phyloP scores from a whole-genome alignment of 1,140 invertebrate species.

The Ceratina australensis region DNA sequence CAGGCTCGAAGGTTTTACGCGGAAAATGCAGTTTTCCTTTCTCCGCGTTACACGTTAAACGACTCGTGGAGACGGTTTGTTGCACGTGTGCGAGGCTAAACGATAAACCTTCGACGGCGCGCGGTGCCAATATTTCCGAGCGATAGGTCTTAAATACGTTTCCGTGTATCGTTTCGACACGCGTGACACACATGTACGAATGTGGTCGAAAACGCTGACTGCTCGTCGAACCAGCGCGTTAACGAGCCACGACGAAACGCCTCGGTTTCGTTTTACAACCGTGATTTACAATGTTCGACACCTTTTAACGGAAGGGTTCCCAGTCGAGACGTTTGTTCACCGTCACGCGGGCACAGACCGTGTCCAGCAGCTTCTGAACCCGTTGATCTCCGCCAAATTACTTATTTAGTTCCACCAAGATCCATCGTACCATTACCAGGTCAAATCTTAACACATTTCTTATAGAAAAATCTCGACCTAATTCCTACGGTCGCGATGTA shows the following conservation, averaged over 20 bases:
- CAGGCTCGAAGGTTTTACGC: background rate
- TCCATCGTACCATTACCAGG: background rate
- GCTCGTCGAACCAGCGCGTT: constrained; percentile 1
- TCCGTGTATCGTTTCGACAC: background rate
- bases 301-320: background rate
- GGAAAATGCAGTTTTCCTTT: constrained; percentile 4
- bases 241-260: constrained; percentile 46
- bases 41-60: background rate
- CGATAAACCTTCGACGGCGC: background rate
- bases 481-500: too few relatives aligned
- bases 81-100: background rate
- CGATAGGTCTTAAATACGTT: background rate
- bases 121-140: background rate
- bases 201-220: constrained; percentile 28
- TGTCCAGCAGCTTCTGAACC: background rate
- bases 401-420: background rate
- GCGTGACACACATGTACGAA: background rate
- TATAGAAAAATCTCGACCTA: too few relatives aligned
- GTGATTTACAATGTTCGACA: constrained; percentile 36
- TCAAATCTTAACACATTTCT: too few relatives aligned
- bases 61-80: background rate
- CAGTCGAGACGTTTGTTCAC: background rate
- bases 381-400: background rate
- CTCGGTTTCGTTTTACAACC: constrained; percentile 51
- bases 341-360: background rate